These are phyloP conservation scores for Turritopsis dohrnii DNA, from an alignment of 30 jellyfish, hydroid and myxozoan genomes.

Conservation along the genomic window DNA sequence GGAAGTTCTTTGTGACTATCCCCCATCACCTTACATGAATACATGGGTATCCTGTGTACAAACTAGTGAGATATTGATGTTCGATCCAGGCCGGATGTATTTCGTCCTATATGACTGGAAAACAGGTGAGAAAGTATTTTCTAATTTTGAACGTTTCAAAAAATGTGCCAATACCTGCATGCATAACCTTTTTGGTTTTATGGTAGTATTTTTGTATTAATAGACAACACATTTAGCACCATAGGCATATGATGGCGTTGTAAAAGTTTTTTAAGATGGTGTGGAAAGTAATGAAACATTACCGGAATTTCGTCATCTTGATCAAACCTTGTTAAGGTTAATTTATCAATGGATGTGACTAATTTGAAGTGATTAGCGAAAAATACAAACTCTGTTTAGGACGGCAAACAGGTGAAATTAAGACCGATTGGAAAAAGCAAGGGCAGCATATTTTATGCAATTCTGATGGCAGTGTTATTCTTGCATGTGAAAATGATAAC, in stretches of 20 bases:
- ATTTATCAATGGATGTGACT: no score
- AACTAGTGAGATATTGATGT: conserved; percentile 29
- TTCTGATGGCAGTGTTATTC: neutral
- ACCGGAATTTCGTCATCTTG: no score
- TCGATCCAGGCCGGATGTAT: conserved; percentile 38
- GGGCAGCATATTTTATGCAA: conserved; percentile 39
- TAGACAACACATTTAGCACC: no score
- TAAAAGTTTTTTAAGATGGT: no score
- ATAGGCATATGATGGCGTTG: no score
- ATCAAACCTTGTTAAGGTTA: no score
- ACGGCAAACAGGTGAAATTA: conserved; percentile 25
- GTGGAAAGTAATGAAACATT: no score
- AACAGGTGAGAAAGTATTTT: conserved; percentile 16
- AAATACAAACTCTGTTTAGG: conserved; percentile 20
- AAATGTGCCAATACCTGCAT: no score
- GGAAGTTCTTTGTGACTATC: conserved; percentile 21
- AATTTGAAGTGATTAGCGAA: no score
- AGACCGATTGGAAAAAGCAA: conserved; percentile 46
- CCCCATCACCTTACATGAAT: conserved; percentile 46
- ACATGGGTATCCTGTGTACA: conserved; percentile 49
- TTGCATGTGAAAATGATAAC: neutral
- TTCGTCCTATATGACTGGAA: conserved; percentile 43
- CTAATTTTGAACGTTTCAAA: no score
- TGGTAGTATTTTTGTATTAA: no score
- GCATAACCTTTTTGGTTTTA: no score